Evolutionary conservation across 2,113 vertebrate genomes (phyloP), one percentile per base, ranked within the genome.

Genomic region (Clarias gariepinus): DNA sequence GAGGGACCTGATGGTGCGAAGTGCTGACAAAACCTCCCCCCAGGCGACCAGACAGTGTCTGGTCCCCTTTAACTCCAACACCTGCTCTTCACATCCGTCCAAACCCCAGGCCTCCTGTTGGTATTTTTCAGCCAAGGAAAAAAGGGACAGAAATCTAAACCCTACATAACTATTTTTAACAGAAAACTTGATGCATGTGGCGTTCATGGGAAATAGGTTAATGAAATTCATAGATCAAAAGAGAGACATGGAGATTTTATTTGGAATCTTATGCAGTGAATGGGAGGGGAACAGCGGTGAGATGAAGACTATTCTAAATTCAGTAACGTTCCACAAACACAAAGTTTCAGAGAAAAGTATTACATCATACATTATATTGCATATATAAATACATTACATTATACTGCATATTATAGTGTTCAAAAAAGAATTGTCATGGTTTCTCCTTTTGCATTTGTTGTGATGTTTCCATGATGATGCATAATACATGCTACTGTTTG

Each of bases 231-330:
- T 55, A 64, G 80, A 87, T 87, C 80, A 68, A 87, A 82, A 85
- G 84, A 1, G 69, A 87, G 66, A 74, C 53, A 71, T 66, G 74
- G 25, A 84, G 79, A 87, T 87, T 80, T 82, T 36, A 89, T 77
- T 87, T 58, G 77, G 47, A 55, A 58, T 57, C 55, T 79, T 85
- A 79, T 86, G 84, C 33, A 16, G n/a, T 16, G 30, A 60, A 69
- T 68, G 77, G 61, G 85, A 71, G 82, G 77, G 13, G 41, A 36
- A 79, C 28, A 60, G 55, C 30, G 19, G 61, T 63, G 30, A 81
- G 82, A 85, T 77, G 28, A 79, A 61, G 68, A 81, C 76, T 69
- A 74, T 64, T 81, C 47, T 81, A 60, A 87, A 84, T 78, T 80
- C 81, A 83, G 63, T 86, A 88, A 86, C 9, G 33, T 64, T 80